Conservation (phyloP, 2,888 invertebrate genomes). For the Phoenoteleia sp. region DNA sequence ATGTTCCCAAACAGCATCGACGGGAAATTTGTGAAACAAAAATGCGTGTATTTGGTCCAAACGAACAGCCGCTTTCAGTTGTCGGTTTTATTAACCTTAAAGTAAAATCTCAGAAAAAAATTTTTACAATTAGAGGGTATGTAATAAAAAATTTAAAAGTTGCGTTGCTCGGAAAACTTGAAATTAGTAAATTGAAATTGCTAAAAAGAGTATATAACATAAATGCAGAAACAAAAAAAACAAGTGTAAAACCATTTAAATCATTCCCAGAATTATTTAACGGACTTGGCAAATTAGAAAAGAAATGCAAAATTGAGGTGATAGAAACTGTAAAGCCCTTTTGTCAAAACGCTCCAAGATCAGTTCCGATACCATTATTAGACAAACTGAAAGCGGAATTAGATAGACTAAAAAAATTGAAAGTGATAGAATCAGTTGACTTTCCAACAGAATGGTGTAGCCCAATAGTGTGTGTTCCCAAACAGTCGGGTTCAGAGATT, state of each 20-base stretch:
- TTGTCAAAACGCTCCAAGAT: neutral
- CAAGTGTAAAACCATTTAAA: too few relatives aligned
- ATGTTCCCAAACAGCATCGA: too few relatives aligned
- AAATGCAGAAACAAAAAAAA: neutral
- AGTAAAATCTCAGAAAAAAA: slow-evolving; percentile 20
- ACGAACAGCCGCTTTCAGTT: slow-evolving; percentile 47
- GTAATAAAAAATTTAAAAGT: slow-evolving; percentile 56
- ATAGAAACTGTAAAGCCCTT: neutral
- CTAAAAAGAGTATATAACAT: neutral
- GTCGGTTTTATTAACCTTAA: slow-evolving; percentile 47
- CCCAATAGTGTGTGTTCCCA: slow-evolving; percentile 80
- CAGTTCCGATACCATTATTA: slow-evolving; percentile 80
- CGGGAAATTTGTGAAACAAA: too few relatives aligned
- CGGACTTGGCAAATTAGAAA: slow-evolving; percentile 73
- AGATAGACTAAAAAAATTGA: slow-evolving; percentile 70
- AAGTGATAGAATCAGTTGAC: slow-evolving; percentile 77
- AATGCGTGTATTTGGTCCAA: slow-evolving; percentile 62
- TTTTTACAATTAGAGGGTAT: slow-evolving; percentile 33
- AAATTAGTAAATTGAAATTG: slow-evolving; percentile 19
- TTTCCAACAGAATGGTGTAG: slow-evolving; percentile 81
- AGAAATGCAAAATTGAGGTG: slow-evolving; percentile 54
- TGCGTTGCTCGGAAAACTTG: slow-evolving; percentile 67
- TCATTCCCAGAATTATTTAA: slow-evolving; percentile 56
- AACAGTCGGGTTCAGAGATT: slow-evolving; percentile 57
- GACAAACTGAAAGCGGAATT: slow-evolving; percentile 79